Percentiles rank a stretch among this genome's conserved stretches.
Evolutionary conservation across 2,888 invertebrate species (phyloP).

Genomic region (Parnassius orleans): DNA sequence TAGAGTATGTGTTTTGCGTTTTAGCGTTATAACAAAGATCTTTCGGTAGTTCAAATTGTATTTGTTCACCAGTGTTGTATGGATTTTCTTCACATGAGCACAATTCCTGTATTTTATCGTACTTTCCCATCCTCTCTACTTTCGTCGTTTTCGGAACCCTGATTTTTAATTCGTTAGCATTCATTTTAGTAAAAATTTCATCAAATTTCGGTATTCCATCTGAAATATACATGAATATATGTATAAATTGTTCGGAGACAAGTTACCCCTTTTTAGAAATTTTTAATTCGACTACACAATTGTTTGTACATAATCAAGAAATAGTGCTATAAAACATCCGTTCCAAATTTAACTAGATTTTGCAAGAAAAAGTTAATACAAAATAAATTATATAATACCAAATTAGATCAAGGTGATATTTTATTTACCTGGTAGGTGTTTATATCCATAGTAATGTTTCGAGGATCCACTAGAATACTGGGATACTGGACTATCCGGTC

Average conservation of each 20-base stretch:
- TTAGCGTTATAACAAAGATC: constrained; percentile 50
- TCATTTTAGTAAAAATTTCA: constrained; percentile 73
- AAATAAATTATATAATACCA: too few relatives aligned
- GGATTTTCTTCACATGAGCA: constrained; percentile 63
- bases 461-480: constrained; percentile 43
- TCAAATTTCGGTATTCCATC: constrained; percentile 57
- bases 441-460: constrained; percentile 26
- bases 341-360: too few relatives aligned
- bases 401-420: neutral
- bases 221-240: constrained; percentile 35
- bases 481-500: constrained; percentile 49
- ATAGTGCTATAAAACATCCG: too few relatives aligned
- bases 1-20: constrained; percentile 47
- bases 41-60: constrained; percentile 65
- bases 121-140: constrained; percentile 61
- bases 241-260: neutral
- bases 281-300: too few relatives aligned
- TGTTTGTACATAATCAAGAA: too few relatives aligned
- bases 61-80: constrained; percentile 67
- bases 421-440: constrained; percentile 31
- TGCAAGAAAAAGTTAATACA: too few relatives aligned
- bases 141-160: constrained; percentile 67
- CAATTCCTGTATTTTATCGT: constrained; percentile 65
- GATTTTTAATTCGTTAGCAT: constrained; percentile 69
- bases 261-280: too few relatives aligned